A percentile compares a stretch with the other conserved stretches of the same genome.
phyloP scores from a whole-genome alignment of 1,140 invertebrate species.

The Sminthurinus signatus region DNA sequence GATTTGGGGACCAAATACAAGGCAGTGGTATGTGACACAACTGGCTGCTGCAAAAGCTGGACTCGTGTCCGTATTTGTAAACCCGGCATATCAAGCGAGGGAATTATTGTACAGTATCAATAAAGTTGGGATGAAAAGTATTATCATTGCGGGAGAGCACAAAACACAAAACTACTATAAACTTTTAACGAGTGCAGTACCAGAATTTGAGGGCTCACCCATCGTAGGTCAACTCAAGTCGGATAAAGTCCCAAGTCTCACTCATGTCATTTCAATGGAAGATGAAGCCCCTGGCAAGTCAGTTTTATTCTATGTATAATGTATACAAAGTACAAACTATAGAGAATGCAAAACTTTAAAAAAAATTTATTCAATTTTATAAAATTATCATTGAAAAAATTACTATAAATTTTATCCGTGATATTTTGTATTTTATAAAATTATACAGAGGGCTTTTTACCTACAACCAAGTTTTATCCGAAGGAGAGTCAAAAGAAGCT shows the following conservation, averaged over 20 bases:
- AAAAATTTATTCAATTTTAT: neutral
- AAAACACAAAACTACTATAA: slow-evolving; percentile 66
- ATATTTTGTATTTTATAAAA: neutral
- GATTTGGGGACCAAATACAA: too few species aligned
- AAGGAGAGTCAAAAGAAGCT: neutral
- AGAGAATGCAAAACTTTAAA: neutral
- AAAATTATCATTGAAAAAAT: too few species aligned
- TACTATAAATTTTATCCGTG: neutral
- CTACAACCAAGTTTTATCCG: slow-evolving; percentile 21
- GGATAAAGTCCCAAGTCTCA: slow-evolving; percentile 13
- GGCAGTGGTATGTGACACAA: too few species aligned
- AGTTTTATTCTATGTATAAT: too few species aligned
- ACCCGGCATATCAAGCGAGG: slow-evolving; percentile 68
- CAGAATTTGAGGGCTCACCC: slow-evolving; percentile 28
- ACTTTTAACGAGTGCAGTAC: slow-evolving; percentile 52
- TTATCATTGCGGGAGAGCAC: slow-evolving; percentile 61
- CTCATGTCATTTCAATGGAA: slow-evolving; percentile 28
- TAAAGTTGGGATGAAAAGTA: slow-evolving; percentile 65
- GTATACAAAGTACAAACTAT: neutral
- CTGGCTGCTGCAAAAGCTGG: too few species aligned
- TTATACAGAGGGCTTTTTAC: slow-evolving; percentile 23
- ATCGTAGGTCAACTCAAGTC: slow-evolving; percentile 25
- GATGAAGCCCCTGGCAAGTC: slow-evolving; percentile 18
- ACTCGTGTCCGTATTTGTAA: slow-evolving; percentile 78
- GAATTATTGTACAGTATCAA: slow-evolving; percentile 75